Percentiles rank a stretch among this genome's conserved stretches.
phyloP scores from a whole-genome alignment of 2,797 vertebrate genomes.

The Enteromius mattozi region DNA sequence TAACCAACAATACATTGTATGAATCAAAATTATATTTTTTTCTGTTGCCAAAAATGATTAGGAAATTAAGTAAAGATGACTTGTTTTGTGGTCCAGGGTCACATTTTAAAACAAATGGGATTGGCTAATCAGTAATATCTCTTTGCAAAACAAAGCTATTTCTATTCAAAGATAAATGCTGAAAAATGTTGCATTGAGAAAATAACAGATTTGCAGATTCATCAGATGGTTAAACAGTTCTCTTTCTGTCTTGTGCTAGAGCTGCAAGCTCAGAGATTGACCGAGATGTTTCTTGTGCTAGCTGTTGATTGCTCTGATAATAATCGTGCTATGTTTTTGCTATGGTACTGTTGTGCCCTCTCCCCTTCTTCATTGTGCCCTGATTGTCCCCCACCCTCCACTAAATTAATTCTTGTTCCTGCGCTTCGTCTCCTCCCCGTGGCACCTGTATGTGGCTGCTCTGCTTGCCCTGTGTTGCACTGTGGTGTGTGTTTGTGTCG shows the following conservation, averaged over 20 bases:
- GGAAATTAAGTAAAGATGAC: too few relatives aligned
- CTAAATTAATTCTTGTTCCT: constrained; percentile 58
- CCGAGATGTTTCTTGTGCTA: constrained; percentile 49
- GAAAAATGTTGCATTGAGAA: neutral
- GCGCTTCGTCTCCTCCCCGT: constrained; percentile 36
- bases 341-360: constrained; percentile 32
- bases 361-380: neutral
- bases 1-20: too few relatives aligned
- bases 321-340: constrained; percentile 57
- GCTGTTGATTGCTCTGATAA: constrained; percentile 57
- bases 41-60: too few relatives aligned
- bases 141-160: neutral
- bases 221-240: neutral
- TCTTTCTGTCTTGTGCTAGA: constrained; percentile 29
- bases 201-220: neutral
- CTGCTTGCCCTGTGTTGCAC: constrained; percentile 43
- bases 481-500: constrained; percentile 67
- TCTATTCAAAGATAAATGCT: neutral
- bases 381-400: constrained; percentile 50
- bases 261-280: constrained; percentile 31
- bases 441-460: constrained; percentile 64
- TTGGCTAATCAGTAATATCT: too few relatives aligned
- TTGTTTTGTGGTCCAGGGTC: too few relatives aligned
- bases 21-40: too few relatives aligned
- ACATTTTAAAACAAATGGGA: neutral